Evolutionary conservation across 2,888 invertebrate genomes (phyloP).

Genomic region (Orgyia antiqua): DNA sequence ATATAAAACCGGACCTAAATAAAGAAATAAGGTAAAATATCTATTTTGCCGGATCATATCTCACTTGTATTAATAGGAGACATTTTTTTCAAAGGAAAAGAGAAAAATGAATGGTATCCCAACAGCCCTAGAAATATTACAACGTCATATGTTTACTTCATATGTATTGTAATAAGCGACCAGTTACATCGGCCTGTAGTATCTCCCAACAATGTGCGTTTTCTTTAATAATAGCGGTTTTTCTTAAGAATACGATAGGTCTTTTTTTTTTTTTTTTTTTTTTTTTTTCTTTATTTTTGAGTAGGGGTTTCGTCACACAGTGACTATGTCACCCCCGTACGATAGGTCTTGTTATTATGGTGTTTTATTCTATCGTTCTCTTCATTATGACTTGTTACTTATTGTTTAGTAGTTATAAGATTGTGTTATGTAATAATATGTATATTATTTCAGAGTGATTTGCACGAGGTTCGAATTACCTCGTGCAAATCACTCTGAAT

Average conservation of each 20-base stretch:
- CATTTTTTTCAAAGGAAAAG: constrained; percentile 34
- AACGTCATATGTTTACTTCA: constrained; percentile 28
- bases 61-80: constrained; percentile 45
- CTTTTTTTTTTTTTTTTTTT: too few species aligned
- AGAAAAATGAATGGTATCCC: constrained; percentile 34
- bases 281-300: too few species aligned
- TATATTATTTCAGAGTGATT: too few species aligned
- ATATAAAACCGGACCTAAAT: constrained; percentile 11
- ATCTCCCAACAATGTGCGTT: not conserved
- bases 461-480: too few species aligned
- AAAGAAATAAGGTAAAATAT: constrained; percentile 22
- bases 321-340: too few species aligned
- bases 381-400: not conserved
- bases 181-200: constrained; percentile 18
- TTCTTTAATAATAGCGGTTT: not conserved
- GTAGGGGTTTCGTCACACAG: too few species aligned
- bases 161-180: constrained; percentile 38
- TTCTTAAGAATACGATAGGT: constrained; percentile 1
- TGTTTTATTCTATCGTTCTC: not conserved
- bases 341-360: constrained; percentile 10
- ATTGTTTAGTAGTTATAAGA: not conserved
- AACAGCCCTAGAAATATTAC: constrained; percentile 35
- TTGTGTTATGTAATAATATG: not conserved
- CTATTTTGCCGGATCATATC: constrained; percentile 35
- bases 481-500: too few species aligned